Percentiles rank a stretch among this genome's conserved stretches.
phyloP scores from a whole-genome alignment of 35 echinoderm and acorn worm genomes.

The Hemicentrotus pulcherrimus region DNA sequence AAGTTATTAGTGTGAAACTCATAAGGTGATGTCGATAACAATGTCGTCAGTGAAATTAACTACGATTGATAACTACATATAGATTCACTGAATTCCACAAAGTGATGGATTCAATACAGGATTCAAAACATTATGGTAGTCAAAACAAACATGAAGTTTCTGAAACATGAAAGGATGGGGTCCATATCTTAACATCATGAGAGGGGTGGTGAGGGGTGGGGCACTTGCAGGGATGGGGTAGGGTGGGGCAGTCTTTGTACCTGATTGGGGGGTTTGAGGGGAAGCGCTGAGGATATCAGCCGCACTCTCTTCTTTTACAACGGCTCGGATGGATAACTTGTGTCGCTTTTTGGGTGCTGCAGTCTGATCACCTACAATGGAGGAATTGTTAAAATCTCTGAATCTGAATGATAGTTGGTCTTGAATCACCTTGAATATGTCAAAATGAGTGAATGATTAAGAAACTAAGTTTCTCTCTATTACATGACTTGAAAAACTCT shows the following conservation, averaged over 20 bases:
- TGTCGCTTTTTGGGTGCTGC: slow-evolving; percentile 33
- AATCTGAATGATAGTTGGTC: background rate
- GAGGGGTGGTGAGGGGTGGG: background rate
- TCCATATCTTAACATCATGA: background rate
- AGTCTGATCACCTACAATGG: slow-evolving; percentile 5
- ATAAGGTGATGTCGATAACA: background rate
- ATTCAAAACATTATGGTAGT: background rate
- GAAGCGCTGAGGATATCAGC: background rate
- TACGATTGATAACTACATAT: background rate
- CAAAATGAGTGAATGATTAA: too few relatives aligned
- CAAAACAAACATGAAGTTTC: background rate
- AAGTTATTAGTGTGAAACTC: background rate
- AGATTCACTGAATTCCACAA: background rate
- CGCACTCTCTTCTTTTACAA: slow-evolving; percentile 20
- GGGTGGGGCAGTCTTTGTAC: background rate
- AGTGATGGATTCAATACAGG: background rate
- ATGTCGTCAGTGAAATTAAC: background rate
- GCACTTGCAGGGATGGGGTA: background rate
- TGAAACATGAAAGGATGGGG: background rate
- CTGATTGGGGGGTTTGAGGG: slow-evolving; percentile 33
- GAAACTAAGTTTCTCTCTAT: too few relatives aligned
- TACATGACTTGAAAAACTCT: too few relatives aligned
- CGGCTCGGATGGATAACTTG: slow-evolving; percentile 23
- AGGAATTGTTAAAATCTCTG: background rate
- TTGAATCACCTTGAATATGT: background rate